Conservation (phyloP, 2,888 invertebrate species). For the Troides helena region DNA sequence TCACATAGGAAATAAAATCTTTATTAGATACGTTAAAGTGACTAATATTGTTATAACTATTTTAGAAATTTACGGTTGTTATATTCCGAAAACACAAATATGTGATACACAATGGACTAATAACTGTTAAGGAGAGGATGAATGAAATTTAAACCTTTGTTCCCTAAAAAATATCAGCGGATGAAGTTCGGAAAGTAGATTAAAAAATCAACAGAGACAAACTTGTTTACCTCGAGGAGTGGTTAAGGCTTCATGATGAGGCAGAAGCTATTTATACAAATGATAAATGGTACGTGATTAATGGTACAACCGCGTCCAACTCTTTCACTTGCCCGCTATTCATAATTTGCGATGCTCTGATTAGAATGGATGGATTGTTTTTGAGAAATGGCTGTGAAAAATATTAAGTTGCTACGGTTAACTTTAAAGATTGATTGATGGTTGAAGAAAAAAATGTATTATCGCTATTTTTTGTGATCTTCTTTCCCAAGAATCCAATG, state of each 20-base stretch:
- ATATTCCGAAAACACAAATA: no score
- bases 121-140: no score
- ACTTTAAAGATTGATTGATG: slow-evolving; percentile 27
- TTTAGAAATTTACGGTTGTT: no score
- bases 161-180: background rate
- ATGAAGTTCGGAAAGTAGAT: slow-evolving; percentile 9
- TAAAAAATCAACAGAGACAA: slow-evolving; percentile 33
- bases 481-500: background rate
- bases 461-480: slow-evolving; percentile 4
- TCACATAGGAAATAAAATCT: no score
- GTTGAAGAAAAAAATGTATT: slow-evolving; percentile 1
- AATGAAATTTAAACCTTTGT: background rate
- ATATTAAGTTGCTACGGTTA: slow-evolving; percentile 33
- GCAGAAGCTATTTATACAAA: slow-evolving; percentile 33
- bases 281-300: slow-evolving; percentile 41
- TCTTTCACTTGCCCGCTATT: slow-evolving; percentile 37
- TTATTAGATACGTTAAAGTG: no score
- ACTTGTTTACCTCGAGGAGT: slow-evolving; percentile 31
- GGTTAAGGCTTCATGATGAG: slow-evolving; percentile 27
- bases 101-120: no score
- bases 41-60: no score
- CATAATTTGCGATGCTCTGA: slow-evolving; percentile 41
- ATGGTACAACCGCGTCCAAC: slow-evolving; percentile 35
- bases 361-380: slow-evolving; percentile 41
- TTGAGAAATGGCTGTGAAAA: slow-evolving; percentile 36